Conservation (phyloP, 2,113 vertebrate species). For the Triplophysa tibetana region DNA sequence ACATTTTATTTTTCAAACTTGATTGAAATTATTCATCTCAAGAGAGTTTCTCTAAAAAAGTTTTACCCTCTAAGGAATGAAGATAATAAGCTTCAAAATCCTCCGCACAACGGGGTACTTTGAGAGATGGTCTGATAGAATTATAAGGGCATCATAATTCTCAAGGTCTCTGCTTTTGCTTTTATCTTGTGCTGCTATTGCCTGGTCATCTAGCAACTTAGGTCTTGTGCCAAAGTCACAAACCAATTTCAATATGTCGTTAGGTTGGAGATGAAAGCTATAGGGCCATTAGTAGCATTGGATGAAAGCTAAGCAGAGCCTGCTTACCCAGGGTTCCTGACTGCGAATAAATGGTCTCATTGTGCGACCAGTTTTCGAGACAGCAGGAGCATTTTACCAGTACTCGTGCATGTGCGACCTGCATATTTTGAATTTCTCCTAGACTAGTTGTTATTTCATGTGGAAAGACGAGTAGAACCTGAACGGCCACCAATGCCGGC, state of each 20-base stretch:
- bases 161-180: neutral
- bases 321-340: neutral
- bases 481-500: too few relatives aligned
- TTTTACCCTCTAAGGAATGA: neutral
- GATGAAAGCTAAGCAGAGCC: slow-evolving; percentile 32
- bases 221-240: slow-evolving; percentile 3
- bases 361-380: too few relatives aligned
- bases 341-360: too few relatives aligned
- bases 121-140: slow-evolving; percentile 6
- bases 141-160: slow-evolving; percentile 27
- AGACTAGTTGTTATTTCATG: too few relatives aligned
- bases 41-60: neutral
- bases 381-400: too few relatives aligned
- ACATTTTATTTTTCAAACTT: neutral
- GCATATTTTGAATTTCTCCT: neutral
- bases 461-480: too few relatives aligned
- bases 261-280: slow-evolving; percentile 34
- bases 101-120: slow-evolving; percentile 11
- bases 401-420: too few relatives aligned
- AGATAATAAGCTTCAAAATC: slow-evolving; percentile 28
- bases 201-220: slow-evolving; percentile 10
- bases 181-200: slow-evolving; percentile 33
- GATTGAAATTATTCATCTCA: neutral
- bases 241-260: slow-evolving; percentile 20
- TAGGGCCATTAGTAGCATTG: slow-evolving; percentile 7